These are phyloP conservation scores for Sweltsa coloradensis DNA, from an alignment of 1,140 invertebrate genomes.

Conservation along the genomic window DNA sequence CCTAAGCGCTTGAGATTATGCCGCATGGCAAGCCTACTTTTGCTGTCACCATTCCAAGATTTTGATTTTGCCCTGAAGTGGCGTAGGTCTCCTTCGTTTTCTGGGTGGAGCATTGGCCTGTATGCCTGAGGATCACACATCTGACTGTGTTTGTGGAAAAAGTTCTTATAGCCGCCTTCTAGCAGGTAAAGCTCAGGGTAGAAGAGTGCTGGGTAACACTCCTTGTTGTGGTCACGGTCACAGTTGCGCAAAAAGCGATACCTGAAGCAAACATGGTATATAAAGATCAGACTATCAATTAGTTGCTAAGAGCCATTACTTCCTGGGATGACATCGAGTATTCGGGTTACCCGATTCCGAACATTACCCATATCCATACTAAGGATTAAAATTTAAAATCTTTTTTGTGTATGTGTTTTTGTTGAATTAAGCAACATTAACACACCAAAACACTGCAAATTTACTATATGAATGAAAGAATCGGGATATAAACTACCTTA, in stretches of 20 bases:
- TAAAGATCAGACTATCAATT: too few relatives aligned
- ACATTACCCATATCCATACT: too few relatives aligned
- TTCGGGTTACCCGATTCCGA: too few relatives aligned
- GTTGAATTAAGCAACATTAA: too few relatives aligned
- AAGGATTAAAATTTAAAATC: too few relatives aligned
- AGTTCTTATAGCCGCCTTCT: constrained; percentile 87
- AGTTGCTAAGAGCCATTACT: too few relatives aligned
- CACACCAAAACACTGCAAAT: too few relatives aligned
- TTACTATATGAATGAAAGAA: too few relatives aligned
- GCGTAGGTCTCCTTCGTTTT: constrained; percentile 54
- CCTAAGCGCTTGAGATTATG: constrained; percentile 30
- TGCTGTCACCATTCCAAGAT: constrained; percentile 44
- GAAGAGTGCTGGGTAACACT: constrained; percentile 73
- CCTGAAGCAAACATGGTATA: constrained; percentile 43
- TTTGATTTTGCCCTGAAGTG: constrained; percentile 68
- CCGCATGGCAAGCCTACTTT: constrained; percentile 17
- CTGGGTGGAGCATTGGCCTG: constrained; percentile 63
- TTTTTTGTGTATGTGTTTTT: too few relatives aligned
- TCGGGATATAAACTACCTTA: too few relatives aligned
- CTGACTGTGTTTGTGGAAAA: constrained; percentile 57
- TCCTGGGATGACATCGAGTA: too few relatives aligned
- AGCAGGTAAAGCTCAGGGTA: constrained; percentile 94
- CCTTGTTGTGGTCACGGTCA: constrained; percentile 71
- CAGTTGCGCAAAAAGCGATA: constrained; percentile 70
- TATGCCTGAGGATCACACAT: constrained; percentile 69